A percentile compares a stretch with the other conserved stretches of the same genome.
phyloP scores from a whole-genome alignment of 2,797 vertebrate species.

The Characodon lateralis region DNA sequence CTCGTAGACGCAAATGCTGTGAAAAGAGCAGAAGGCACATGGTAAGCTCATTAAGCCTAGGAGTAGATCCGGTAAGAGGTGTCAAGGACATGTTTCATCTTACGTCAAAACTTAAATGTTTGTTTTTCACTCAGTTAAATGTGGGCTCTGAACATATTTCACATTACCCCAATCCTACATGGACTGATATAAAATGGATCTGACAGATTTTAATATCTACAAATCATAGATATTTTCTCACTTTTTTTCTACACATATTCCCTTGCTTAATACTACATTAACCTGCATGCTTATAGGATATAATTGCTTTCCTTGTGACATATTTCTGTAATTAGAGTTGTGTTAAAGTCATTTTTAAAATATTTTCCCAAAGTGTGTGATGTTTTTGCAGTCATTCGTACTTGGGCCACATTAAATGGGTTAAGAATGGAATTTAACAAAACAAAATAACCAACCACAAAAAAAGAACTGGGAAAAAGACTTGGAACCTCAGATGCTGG shows the following conservation, averaged over 20 bases:
- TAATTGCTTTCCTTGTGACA: neutral
- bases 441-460: neutral
- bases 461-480: neutral
- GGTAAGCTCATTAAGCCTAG: conserved; percentile 57
- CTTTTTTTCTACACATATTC: neutral
- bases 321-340: neutral
- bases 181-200: neutral
- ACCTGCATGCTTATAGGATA: neutral
- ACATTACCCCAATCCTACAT: neutral
- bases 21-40: conserved; percentile 46
- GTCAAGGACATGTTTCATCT: conserved; percentile 28
- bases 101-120: conserved; percentile 16
- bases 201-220: neutral
- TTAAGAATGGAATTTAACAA: neutral
- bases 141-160: neutral
- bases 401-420: neutral
- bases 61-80: conserved; percentile 35
- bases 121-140: neutral
- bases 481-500: neutral
- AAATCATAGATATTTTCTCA: neutral
- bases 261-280: neutral
- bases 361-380: neutral
- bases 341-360: neutral
- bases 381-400: neutral
- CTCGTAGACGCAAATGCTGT: conserved; percentile 42